Evolutionary conservation across 1,140 invertebrate species (phyloP).

Genomic region (Venturia canescens): DNA sequence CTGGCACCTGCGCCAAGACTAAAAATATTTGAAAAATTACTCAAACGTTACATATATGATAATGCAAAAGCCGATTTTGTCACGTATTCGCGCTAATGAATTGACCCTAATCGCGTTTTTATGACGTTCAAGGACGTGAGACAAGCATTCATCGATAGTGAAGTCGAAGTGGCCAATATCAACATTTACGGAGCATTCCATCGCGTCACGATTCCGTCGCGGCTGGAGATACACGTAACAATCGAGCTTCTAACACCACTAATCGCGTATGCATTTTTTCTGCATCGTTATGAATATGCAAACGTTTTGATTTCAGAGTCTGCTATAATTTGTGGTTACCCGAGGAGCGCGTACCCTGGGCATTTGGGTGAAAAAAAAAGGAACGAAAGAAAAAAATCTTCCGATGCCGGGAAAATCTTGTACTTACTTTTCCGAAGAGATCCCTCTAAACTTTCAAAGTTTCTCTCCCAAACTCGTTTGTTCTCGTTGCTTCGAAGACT

Average conservation of each 20-base stretch:
- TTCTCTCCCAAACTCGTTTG: neutral
- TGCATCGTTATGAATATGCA: neutral
- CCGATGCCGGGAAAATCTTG: neutral
- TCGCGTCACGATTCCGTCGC: neutral
- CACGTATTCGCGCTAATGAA: neutral
- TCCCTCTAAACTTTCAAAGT: neutral
- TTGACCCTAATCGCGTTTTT: neutral
- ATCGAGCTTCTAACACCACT: neutral
- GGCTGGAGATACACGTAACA: neutral
- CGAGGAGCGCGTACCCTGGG: neutral
- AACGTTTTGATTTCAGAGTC: neutral
- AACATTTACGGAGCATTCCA: neutral
- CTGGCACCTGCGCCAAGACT: too few species aligned
- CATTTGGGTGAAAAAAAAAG: neutral
- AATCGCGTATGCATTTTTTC: neutral
- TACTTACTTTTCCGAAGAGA: neutral
- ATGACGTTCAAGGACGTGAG: neutral
- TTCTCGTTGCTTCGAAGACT: neutral
- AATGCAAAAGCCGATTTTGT: neutral
- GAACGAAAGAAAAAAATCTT: neutral
- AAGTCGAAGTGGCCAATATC: neutral
- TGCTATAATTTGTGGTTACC: neutral
- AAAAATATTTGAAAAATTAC: too few species aligned
- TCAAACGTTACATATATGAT: too few species aligned
- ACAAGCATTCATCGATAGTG: neutral